Percentiles rank a stretch among this genome's conserved stretches.
Conservation (phyloP, 2,888 invertebrate genomes). For the Mongoloraphidia duomilia region DNA sequence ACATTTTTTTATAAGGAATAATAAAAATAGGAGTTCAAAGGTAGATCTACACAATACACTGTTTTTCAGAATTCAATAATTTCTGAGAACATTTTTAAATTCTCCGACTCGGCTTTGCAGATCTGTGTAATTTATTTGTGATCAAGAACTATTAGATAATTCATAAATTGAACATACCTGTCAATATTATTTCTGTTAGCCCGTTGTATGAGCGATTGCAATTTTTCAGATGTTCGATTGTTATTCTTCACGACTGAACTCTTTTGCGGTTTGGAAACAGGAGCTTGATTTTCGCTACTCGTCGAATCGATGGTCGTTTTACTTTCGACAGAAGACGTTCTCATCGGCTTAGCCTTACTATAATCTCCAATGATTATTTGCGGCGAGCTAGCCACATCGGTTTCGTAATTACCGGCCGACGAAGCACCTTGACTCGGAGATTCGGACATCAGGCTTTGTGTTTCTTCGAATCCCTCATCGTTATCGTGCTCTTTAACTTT, state of each 20-base stretch:
- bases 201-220: conserved; percentile 20
- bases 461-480: conserved; percentile 85
- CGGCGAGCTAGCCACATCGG: conserved; percentile 31
- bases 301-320: conserved; percentile 33
- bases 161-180: conserved; percentile 14
- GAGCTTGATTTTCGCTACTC: conserved; percentile 21
- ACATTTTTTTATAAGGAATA: too few relatives aligned
- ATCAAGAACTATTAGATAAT: too few relatives aligned
- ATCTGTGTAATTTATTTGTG: conserved; percentile 6
- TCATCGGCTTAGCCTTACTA: conserved; percentile 17
- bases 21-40: too few relatives aligned
- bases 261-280: conserved; percentile 13
- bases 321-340: conserved; percentile 25
- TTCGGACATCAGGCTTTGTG: conserved; percentile 74
- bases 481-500: conserved; percentile 51
- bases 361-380: conserved; percentile 19
- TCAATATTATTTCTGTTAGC: conserved; percentile 19
- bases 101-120: too few relatives aligned
- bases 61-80: too few relatives aligned
- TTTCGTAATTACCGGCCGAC: conserved; percentile 48
- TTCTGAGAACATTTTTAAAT: too few relatives aligned
- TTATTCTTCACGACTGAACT: conserved; percentile 13
- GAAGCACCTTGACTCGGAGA: conserved; percentile 76
- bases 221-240: conserved; percentile 7
- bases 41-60: too few relatives aligned